These are phyloP conservation scores for Coturnix japonica DNA, from an alignment of 2,113 vertebrate species.

Conservation along the genomic window DNA sequence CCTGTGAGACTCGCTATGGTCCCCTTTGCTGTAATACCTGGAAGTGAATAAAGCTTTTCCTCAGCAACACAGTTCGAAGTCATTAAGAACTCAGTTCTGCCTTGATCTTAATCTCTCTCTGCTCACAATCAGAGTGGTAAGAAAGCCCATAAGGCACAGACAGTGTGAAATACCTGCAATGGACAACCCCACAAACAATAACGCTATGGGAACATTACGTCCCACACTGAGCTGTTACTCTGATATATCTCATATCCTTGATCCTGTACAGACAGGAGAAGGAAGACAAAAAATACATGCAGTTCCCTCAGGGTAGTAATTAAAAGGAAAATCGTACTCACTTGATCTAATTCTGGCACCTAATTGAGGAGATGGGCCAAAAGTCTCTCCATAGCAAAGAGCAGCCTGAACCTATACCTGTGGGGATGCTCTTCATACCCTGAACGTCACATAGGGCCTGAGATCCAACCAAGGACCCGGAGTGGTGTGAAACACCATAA, in stretches of 20 bases:
- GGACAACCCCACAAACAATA: neutral
- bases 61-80: neutral
- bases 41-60: neutral
- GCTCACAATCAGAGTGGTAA: neutral
- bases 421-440: neutral
- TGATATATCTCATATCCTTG: neutral
- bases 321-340: neutral
- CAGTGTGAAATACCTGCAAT: rapidly evolving
- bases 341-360: conserved; percentile 18
- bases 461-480: neutral
- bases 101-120: neutral
- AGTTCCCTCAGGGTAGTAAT: neutral
- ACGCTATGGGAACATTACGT: too few species aligned
- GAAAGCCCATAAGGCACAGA: neutral
- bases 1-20: neutral
- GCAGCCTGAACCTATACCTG: neutral
- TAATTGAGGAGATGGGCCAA: neutral
- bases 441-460: rapidly evolving
- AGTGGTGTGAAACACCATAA: neutral
- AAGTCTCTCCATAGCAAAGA: neutral
- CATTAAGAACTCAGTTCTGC: neutral
- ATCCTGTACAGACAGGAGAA: neutral
- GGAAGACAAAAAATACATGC: neutral
- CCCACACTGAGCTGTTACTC: too few species aligned
- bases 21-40: neutral